Base-by-base conservation (phyloP, 2,888 invertebrate genomes). In the Caenorhabditis sp. region DNA sequence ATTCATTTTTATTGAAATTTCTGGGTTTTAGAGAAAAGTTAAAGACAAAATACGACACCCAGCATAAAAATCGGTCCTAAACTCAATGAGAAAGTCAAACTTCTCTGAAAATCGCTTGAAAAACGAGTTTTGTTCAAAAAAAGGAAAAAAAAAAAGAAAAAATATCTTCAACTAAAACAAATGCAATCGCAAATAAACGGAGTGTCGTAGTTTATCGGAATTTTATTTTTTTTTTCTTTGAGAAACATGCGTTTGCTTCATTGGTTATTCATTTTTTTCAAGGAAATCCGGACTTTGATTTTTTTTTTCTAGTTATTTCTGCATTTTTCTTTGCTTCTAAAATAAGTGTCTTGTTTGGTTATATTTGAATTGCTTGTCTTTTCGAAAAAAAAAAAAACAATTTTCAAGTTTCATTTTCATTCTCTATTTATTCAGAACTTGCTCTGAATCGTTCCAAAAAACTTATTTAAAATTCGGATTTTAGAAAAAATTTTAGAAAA, bases 141-240 rank as follows among this genome's bases (percentile, higher is more conserved):
- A 60, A 60, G 50, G 5, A 4, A 10, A n/a, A 43, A 60, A 60
- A 60, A 21, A 4, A 10, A n/a, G 1, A 38, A 31, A 63, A 54
- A 59, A 8, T n/a, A 0, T 0, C 2, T 1, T n/a, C 17, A 10
- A 59, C 60, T 69, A 69, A 69, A 69, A 43, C 21, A 38, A 20
- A 31, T 31, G 60, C 69, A 17, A 20, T n/a, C 8, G n/a, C 60
- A 63, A 59, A 26, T 63, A 63, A 60, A 52, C 69, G 69, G 60
- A 69, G 63, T 38, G 26, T 63, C 69, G 69, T 69, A 36, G 58
- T 27, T 36, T 36, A 54, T 68, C 67, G 67, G 56, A 63, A 52
- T 63, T 58, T 58, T 52, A 20, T 20, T 52, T 57, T 27, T 63
- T 31, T 43, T 26, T 56, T 62, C 36, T 54, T 54, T 31, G 52